Evolutionary conservation across 2,113 vertebrate genomes (phyloP).

Genomic region (Scalopus aquaticus): DNA sequence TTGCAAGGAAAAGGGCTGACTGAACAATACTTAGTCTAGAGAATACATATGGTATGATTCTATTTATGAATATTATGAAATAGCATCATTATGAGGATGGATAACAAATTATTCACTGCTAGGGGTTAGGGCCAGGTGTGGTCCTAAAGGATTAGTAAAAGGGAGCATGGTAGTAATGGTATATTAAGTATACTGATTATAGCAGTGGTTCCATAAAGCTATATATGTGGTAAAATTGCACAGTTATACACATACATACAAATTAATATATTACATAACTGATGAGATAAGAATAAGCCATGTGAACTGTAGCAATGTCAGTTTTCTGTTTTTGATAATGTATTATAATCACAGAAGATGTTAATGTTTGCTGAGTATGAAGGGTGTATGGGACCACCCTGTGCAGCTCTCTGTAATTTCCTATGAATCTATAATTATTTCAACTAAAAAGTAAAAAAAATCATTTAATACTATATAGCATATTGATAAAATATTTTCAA

Average conservation of each 20-base stretch:
- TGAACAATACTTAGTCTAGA: not conserved
- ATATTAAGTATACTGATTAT: not conserved
- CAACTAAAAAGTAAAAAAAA: not conserved
- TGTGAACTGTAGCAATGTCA: not conserved
- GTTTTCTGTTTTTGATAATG: slow-evolving; percentile 28
- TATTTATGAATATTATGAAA: not conserved
- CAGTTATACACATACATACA: not conserved
- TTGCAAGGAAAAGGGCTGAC: too few relatives aligned
- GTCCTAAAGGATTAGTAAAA: not conserved
- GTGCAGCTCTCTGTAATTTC: not conserved
- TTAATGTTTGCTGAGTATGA: not conserved
- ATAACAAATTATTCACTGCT: slow-evolving; percentile 1
- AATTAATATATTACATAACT: not conserved
- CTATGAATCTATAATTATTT: slow-evolving; percentile 13
- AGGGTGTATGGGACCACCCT: not conserved
- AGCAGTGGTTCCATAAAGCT: not conserved
- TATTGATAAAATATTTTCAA: slow-evolving; percentile 44
- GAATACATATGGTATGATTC: not conserved
- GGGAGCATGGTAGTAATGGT: not conserved
- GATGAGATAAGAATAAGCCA: not conserved
- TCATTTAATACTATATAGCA: not conserved
- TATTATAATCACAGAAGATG: not conserved
- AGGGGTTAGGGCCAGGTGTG: not conserved
- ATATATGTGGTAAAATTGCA: not conserved
- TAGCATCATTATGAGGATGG: not conserved